Conservation (phyloP, 2,888 invertebrate genomes). For the Coelinius sp. region DNA sequence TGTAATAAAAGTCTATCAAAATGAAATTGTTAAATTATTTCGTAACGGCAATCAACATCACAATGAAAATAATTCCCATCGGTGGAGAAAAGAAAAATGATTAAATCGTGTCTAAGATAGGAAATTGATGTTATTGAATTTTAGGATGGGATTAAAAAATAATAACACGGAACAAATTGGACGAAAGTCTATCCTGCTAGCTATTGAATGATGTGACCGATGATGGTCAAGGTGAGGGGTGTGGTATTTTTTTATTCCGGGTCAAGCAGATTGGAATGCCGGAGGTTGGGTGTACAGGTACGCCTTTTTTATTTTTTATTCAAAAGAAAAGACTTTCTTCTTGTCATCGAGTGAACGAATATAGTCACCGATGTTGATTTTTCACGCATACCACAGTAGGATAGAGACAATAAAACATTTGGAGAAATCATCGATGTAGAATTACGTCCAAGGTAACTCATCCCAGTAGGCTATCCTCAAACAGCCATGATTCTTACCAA, state of each 20-base stretch:
- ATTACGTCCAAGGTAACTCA: not conserved
- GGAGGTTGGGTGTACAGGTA: constrained; percentile 58
- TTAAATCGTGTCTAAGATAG: not conserved
- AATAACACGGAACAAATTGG: not conserved
- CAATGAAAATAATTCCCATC: no score
- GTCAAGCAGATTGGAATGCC: constrained; percentile 65
- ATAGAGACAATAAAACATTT: not conserved
- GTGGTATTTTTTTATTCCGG: constrained; percentile 56
- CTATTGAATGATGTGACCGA: constrained; percentile 4
- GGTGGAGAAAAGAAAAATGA: no score
- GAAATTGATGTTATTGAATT: not conserved
- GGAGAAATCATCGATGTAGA: constrained; percentile 42
- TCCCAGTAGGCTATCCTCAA: not conserved
- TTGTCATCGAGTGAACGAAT: constrained; percentile 50
- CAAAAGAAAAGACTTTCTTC: constrained; percentile 61
- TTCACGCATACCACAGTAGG: constrained; percentile 3
- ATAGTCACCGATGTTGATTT: not conserved
- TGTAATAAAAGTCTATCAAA: not conserved
- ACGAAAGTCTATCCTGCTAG: no score
- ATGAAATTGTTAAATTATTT: not conserved
- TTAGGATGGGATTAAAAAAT: not conserved
- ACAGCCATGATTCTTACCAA: constrained; percentile 21
- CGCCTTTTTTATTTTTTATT: constrained; percentile 53
- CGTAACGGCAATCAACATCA: not conserved
- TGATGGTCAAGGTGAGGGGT: constrained; percentile 60